phyloP scores from a whole-genome alignment of 2,888 invertebrate species.

The Strigamia crassipes region DNA sequence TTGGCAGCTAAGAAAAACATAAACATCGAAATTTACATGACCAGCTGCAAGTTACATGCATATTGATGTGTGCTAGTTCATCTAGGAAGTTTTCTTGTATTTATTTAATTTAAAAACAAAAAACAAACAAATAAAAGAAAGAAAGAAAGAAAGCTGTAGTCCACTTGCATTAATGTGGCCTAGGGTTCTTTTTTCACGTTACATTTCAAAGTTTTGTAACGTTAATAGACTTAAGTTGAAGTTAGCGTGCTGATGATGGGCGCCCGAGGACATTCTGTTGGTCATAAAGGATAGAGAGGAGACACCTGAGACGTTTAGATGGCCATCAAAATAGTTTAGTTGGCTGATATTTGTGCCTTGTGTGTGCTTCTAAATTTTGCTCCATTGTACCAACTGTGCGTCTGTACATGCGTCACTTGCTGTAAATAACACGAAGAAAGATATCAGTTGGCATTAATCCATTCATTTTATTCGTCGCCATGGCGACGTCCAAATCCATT shows the following conservation, averaged over 20 bases:
- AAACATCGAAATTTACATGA: no score
- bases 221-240: slow-evolving; percentile 15
- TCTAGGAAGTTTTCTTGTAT: no score
- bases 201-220: slow-evolving; percentile 1
- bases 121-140: no score
- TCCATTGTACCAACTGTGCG: neutral
- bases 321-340: slow-evolving; percentile 40
- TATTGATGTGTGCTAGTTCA: no score
- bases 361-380: slow-evolving; percentile 17
- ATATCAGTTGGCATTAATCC: slow-evolving; percentile 25
- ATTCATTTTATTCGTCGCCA: slow-evolving; percentile 3
- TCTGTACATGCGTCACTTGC: neutral
- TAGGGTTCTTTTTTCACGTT: slow-evolving; percentile 2
- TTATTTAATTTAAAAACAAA: neutral
- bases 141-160: neutral
- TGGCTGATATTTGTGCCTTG: slow-evolving; percentile 35
- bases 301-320: slow-evolving; percentile 40
- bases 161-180: neutral
- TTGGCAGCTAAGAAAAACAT: no score
- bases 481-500: slow-evolving; percentile 1
- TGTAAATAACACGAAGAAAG: slow-evolving; percentile 19
- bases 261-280: slow-evolving; percentile 25
- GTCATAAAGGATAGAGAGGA: slow-evolving; percentile 6
- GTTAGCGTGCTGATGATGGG: slow-evolving; percentile 28
- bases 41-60: no score